A percentile compares a stretch with the other conserved stretches of the same genome.
phyloP scores from a whole-genome alignment of 2,888 invertebrate species.

The Tipula lateralis region DNA sequence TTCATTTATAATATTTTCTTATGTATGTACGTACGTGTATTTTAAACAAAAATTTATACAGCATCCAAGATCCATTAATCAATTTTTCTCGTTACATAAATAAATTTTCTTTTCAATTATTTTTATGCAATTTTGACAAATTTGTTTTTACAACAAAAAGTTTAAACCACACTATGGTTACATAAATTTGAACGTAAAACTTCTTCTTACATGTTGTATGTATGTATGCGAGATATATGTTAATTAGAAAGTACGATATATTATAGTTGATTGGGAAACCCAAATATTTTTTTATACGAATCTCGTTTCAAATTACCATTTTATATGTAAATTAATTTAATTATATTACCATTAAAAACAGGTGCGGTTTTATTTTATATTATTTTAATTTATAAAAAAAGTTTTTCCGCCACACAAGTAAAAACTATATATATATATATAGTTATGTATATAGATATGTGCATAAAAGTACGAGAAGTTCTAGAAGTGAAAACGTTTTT shows the following conservation, averaged over 20 bases:
- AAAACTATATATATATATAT: background rate
- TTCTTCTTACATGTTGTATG: background rate
- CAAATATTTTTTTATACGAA: background rate
- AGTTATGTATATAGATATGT: too few species aligned
- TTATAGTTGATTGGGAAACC: background rate
- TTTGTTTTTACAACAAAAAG: background rate
- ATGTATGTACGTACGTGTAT: background rate
- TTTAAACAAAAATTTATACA: too few species aligned
- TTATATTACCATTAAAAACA: constrained; percentile 11
- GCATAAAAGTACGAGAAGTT: background rate
- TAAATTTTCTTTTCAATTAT: background rate
- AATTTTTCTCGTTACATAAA: background rate
- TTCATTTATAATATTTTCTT: background rate
- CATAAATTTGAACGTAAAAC: background rate
- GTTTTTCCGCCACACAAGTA: background rate
- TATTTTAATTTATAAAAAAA: background rate
- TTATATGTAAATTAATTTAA: constrained; percentile 4
- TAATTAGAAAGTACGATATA: constrained; percentile 6
- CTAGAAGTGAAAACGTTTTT: background rate
- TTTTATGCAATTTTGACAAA: constrained; percentile 4
- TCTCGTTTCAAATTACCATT: background rate
- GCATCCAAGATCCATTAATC: background rate
- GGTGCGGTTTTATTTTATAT: background rate
- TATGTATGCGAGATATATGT: background rate
- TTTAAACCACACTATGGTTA: background rate